Evolutionary conservation across 30 jellyfish, hydroid and myxozoan genomes (phyloP), one percentile per base, ranked within the genome.

Genomic region (Aurelia aurita): DNA sequence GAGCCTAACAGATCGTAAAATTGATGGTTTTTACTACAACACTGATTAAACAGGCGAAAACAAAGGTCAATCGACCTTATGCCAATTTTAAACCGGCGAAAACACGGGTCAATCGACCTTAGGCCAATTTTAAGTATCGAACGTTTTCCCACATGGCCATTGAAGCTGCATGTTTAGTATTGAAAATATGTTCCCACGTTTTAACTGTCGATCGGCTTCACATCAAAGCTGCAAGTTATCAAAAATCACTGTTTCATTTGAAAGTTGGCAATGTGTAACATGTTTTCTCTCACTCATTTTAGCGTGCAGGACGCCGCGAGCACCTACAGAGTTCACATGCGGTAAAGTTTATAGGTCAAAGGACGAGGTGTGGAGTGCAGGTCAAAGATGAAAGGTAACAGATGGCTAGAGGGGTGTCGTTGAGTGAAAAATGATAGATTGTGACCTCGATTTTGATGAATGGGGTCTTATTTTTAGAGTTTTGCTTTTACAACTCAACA

Each of bases 291-390:
- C 82, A 19, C 67, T 55, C 74, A 44, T 44, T 79, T 63, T 81
- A 34, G 63, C 91, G 91, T 81, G 91, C 75, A 31, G 85, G 85
- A 64, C 20, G 66, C 91, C 80, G 91, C 28, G 91, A 68, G 84
- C 85, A 4, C 91, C 73, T 34, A 67, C 91, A 43, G 91, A 49
- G 91, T 72, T 57, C 79, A 72, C 87, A 83, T 35, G 70, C 71
- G 74, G 73, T 54, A 61, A 59, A 61, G 74, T 67, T 83, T 85
- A 83, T 71, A 83, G 93, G 93, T 83, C 87, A 83, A 57, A 83
- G 93, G 93, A 69, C 93, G 70, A 71, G 80, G 93, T 71, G 93
- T 51, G 74, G 80, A 71, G 81, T 83, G 81, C 16, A 57, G 93
- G 86, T 70, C 85, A 83, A 83, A 70, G 65, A 5, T 83, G 93